Evolutionary conservation across 30 jellyfish, hydroid and myxozoan genomes (phyloP).

Genomic region (Rhopilema esculentum): DNA sequence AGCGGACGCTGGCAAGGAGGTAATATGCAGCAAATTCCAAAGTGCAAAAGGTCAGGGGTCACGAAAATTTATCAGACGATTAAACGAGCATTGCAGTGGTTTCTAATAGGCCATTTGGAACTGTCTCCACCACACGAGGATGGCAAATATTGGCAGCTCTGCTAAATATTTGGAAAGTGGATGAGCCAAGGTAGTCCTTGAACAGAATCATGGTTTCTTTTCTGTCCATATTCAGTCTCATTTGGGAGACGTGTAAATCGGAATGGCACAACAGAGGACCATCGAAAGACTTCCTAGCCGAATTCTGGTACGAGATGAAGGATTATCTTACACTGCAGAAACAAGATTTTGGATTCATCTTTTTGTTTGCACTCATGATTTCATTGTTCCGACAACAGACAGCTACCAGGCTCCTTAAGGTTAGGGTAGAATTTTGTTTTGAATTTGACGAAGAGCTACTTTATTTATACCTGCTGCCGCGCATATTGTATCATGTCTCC

Average conservation of each 20-base stretch:
- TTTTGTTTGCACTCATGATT: constrained; percentile 7
- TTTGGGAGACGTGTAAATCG: constrained; percentile 23
- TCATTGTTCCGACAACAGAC: constrained; percentile 1
- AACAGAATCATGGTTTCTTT: not conserved
- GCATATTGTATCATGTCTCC: too few species aligned
- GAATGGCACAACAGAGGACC: constrained; percentile 61
- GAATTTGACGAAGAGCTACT: not conserved
- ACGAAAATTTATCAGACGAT: not conserved
- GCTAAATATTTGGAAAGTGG: not conserved
- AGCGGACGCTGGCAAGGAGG: not conserved
- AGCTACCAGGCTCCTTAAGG: not conserved
- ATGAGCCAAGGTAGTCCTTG: not conserved
- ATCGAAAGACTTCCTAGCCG: constrained; percentile 5
- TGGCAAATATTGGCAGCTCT: not conserved
- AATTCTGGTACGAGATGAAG: constrained; percentile 16
- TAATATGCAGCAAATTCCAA: not conserved
- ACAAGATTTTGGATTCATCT: constrained; percentile 10
- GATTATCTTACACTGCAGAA: constrained; percentile 3
- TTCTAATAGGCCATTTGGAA: not conserved
- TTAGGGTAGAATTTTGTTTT: not conserved
- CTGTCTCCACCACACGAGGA: not conserved
- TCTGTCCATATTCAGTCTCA: not conserved
- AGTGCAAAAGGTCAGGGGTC: not conserved
- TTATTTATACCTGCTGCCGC: too few species aligned
- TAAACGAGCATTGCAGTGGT: not conserved